Base-by-base conservation (phyloP, 1,140 invertebrate genomes). In the Neodiprion lecontei region DNA sequence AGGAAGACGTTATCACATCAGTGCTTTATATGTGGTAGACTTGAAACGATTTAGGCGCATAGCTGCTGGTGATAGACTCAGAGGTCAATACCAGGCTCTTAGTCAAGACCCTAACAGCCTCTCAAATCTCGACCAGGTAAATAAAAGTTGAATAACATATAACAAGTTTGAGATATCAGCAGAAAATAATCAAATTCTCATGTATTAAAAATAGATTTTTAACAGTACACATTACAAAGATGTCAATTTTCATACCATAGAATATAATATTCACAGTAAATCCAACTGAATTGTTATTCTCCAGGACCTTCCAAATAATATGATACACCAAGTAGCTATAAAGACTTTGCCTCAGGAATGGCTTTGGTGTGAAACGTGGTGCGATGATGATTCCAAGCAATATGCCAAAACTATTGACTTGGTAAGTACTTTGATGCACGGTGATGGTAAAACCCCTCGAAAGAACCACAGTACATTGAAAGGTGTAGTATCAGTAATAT, bases 301-400 rank as follows among this genome's bases (percentile, higher is more conserved):
- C 14, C 79, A 93, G 92, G 95, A 96, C 90, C 87, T 96, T 61
- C 95, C 95, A n/a, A 96, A 96, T 83, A 96, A 99, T 86, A 99
- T 99, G 99, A 99, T 99, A 76, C 98, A 99, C 90, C 98, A 99
- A 91, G 98, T 99, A 68, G 93, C 95, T 1, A 99, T 99, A 72
- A 99, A 99, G 87, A 99, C 97, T 0, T 89, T 99, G 79, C 98
- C 99, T 2, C 98, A 99, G 86, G 98, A 99, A 84, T 99, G 99
- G 98, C 89, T 99, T n/a, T 99, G 98, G 98, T 99, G 99, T 88
- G 98, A 99, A 90, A 99, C 99, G 0, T 99, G 99, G 99, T 99
- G 99, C 86, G 96, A 96, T 85, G 94, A 99, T 82, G 91, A 86
- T 12, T 96, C 96, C 0, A 99, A 99, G 86, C 89, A 91, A 78